Evolutionary conservation across 2,113 vertebrate genomes (phyloP), one percentile per base, ranked within the genome.

Genomic region (Heterocephalus glaber): DNA sequence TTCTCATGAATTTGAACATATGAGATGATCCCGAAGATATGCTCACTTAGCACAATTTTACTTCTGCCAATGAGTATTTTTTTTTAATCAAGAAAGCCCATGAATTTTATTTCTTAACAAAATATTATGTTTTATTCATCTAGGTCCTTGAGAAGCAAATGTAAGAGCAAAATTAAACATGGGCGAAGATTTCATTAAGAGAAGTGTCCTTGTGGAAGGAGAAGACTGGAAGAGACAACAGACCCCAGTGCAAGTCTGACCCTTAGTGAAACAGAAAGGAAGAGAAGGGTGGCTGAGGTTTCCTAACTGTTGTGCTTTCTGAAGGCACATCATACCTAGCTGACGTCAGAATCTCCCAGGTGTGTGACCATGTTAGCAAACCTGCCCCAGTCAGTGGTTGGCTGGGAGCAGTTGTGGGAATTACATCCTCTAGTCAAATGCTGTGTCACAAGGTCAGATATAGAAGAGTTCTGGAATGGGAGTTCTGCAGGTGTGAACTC

Each of bases 1-100:
- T 81, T 91, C 89, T 63, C 61, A 44, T 81, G 30, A 79, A 24
- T 63, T 16, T 65, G 19, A 19, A 26, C 30, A 65, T 88, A 33
- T 86, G 65, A 89, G 54, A 60, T 47, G 17, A 85, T 70, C 58
- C 30, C 76, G 19, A 95, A 94, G 60, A 63, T 83, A 3, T 44
- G 38, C 41, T 83, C 65, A 76, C 49, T 65, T 92, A 70, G 44
- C 26, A 38, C 22, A 90, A 89, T 7, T 56, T 74, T 70, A 47
- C 68, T 85, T 58, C 68, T 86, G 20, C 14, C 35, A 66, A 47
- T 81, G 82, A 26, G 2, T 38, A 19, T 33, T 65, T 90, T 24
- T 87, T 65, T 61, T 82, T 66, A 83, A 85, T 72, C 6, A 95
- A 96, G 80, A 87, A 86, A 88, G 95, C 70, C 11, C 54, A 56